Base-by-base conservation (phyloP, 92 coral and sea anemone species). In the Paragorgia papillata region DNA sequence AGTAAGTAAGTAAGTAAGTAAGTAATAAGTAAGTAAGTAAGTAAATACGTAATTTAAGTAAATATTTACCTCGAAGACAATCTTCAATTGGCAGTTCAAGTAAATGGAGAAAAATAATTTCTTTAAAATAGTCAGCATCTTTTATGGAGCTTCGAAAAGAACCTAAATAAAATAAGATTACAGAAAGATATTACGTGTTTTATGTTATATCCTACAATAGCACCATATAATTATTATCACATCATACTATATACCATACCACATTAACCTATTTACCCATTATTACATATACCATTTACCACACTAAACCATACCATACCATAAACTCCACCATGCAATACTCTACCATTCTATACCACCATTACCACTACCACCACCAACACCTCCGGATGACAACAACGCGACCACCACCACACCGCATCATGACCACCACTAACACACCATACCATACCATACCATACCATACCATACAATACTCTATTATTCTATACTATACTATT, bases 131-230 rank as follows among this genome's bases (percentile, higher is more conserved):
- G 53, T 71, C 78, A 9, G 54, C 46, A 26, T 21, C 28, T 19
- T 69, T 69, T 61, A 69, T 29, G 10, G 60, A 48, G 50, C 59
- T 69, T 48, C 78, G 58, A 53, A 71, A 64, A 35, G 49, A 54
- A 25, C 78, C 78, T 71, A 46, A 68, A 67, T 24, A 67, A 14
- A 65, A 19, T 33, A 10, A 63, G 20, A 32, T 14, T 46, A 22
- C 20, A n/a, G 31, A 37, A 37, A 37, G 10, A 10, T 10, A 37
- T 37, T 37, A 37, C 43, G n/a, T n/a, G n/a, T n/a, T n/a, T n/a
- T n/a, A n/a, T n/a, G n/a, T n/a, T n/a, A 37, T 37, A 37, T 10
- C 43, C 4, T 37, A 37, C 43, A 4, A 37, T 37, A 37, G 6
- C 43, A 37, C 10, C 4, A 4, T 37, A 37, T 37, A 37, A 4